These are phyloP conservation scores for Lepidurus couesii DNA, from an alignment of 1,140 invertebrate species.

Conservation along the genomic window DNA sequence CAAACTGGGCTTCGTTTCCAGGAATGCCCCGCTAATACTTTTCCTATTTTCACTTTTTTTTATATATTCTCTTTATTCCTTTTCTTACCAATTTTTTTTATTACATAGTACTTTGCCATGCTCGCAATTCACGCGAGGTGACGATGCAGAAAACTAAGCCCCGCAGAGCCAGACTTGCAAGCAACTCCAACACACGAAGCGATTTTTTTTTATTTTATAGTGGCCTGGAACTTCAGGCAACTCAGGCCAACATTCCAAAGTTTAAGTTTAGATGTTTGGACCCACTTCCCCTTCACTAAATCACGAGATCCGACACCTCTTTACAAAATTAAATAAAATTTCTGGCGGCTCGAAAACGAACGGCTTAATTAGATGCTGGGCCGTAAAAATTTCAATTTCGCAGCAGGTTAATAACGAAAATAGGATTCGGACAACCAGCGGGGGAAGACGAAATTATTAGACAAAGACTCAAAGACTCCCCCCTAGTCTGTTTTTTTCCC, in stretches of 20 bases:
- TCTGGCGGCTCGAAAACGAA: not conserved
- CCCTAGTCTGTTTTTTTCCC: not conserved
- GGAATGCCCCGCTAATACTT: not conserved
- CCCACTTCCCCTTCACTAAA: not conserved
- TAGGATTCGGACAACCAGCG: not conserved
- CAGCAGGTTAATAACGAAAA: not conserved
- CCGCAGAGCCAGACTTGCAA: not conserved
- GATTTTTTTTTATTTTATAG: no score
- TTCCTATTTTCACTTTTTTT: not conserved
- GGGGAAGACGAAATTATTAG: not conserved
- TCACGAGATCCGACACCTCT: not conserved
- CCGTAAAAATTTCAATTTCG: not conserved
- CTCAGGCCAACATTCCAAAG: not conserved
- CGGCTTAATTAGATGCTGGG: not conserved
- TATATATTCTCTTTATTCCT: not conserved
- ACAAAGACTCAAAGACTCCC: not conserved
- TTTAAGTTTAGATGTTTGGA: not conserved
- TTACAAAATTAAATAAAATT: not conserved
- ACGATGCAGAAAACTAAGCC: not conserved
- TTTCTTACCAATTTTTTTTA: not conserved
- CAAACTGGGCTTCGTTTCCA: constrained; percentile 6
- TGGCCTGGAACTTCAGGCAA: no score
- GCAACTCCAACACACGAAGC: not conserved
- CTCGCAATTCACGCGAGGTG: constrained; percentile 4
- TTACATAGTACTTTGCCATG: not conserved